Base-by-base conservation (phyloP, 2,888 invertebrate genomes). In the Eucera pruinosa region DNA sequence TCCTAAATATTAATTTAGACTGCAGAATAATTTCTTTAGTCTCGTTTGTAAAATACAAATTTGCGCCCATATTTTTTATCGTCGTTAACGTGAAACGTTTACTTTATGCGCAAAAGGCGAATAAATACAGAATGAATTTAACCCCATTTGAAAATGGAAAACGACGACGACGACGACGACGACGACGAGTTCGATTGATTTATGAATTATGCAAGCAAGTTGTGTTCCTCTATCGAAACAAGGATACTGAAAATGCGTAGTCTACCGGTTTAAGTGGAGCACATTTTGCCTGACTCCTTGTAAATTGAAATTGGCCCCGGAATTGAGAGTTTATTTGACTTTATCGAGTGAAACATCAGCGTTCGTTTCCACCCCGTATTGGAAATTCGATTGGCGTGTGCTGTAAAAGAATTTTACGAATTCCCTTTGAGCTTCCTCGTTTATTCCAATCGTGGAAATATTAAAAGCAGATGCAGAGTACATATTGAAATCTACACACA, bases 311-410 rank as follows among this genome's bases (percentile, higher is more conserved):
- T 27, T 45, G 48, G 39, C 27, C 27, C n/a, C 2, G 39, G 39
- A 33, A 67, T 57, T 9, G 60, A 48, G 48, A 67, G 60, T 68
- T 68, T 68, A 60, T 68, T 68, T 48, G 60, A 39, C 60, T 68
- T 68, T 43, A 68, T 60, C 60, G 60, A 68, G 27, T 60, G 60
- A 68, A 68, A 60, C 39, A 60, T 68, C 60, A 18, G 18, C 36
- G 50, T 60, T 27, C 48, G 50, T 41, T 36, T 60, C 11, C n/a
- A n/a, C n/a, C 30, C 2, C 23, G n/a, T 39, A 66, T 68, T 41
- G 48, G 50, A 50, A 60, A 67, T 68, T 68, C 50, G 41, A 60
- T 62, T 68, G 61, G 52, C 18, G 5, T 18, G 13, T 13, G 18
- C 18, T 61, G 39, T 43, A 39, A 61, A 61, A 52, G 62, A 52